phyloP scores from a whole-genome alignment of 2,797 vertebrate species.

The Dendrocincla tyrannina region DNA sequence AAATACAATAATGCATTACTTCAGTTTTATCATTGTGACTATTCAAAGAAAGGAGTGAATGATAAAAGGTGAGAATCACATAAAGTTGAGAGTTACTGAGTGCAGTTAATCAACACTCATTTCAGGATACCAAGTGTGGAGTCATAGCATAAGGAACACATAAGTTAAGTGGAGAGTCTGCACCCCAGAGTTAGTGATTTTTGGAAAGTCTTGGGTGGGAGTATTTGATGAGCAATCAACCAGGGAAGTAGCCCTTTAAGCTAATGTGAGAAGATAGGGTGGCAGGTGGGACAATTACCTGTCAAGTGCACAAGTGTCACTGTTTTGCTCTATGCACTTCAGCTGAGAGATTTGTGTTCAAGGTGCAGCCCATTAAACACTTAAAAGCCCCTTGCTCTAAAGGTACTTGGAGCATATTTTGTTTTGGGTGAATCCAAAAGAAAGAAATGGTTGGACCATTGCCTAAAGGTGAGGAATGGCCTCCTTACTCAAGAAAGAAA shows the following conservation, averaged over 20 bases:
- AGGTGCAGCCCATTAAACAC: not conserved
- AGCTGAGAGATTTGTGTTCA: not conserved
- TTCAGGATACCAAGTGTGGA: not conserved
- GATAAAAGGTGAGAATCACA: not conserved
- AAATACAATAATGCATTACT: not conserved
- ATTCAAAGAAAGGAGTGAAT: not conserved
- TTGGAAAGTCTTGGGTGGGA: not conserved
- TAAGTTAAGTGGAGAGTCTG: not conserved
- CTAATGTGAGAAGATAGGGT: not conserved
- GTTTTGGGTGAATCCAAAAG: not conserved
- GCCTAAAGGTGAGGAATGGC: not conserved
- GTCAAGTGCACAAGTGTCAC: not conserved
- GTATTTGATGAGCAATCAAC: too few species aligned
- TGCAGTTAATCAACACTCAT: not conserved
- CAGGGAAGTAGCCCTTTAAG: accelerated
- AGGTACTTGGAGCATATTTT: accelerated
- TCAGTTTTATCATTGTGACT: not conserved
- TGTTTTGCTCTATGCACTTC: not conserved
- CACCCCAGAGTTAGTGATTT: not conserved
- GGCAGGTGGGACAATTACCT: not conserved
- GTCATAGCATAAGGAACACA: accelerated
- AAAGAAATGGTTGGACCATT: not conserved
- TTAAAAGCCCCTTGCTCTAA: not conserved
- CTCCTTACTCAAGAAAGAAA: not conserved
- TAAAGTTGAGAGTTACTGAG: not conserved